phyloP scores from a whole-genome alignment of 2,113 vertebrate genomes.

The Tauraco erythrolophus region DNA sequence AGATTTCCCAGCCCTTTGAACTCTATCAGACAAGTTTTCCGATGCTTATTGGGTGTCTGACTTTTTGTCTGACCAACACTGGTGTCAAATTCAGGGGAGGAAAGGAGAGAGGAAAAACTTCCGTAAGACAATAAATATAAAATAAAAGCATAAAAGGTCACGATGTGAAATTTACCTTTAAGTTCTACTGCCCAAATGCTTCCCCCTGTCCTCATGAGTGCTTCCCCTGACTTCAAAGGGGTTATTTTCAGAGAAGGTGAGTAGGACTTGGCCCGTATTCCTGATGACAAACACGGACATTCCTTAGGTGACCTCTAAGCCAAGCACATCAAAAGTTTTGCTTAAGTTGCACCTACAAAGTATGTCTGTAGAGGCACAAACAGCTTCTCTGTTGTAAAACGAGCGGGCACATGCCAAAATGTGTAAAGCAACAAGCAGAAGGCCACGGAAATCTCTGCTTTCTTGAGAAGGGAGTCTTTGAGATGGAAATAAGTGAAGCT shows the following conservation, averaged over 20 bases:
- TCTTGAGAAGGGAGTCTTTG: not conserved
- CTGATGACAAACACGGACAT: not conserved
- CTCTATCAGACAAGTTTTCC: not conserved
- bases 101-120: not conserved
- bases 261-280: not conserved
- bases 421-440: not conserved
- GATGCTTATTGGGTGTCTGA: not conserved
- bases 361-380: not conserved
- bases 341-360: constrained; percentile 40
- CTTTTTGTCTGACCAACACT: not conserved
- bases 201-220: not conserved
- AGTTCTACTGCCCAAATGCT: not conserved
- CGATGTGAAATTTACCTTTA: not conserved
- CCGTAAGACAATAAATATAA: not conserved
- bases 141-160: not conserved
- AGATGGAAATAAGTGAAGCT: not conserved
- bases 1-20: not conserved
- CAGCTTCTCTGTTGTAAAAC: not conserved
- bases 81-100: not conserved
- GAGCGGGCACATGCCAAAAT: not conserved
- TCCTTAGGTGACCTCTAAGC: constrained; percentile 22
- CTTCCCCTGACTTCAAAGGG: not conserved
- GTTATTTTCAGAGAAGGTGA: not conserved
- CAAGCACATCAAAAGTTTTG: constrained; percentile 1
- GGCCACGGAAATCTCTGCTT: not conserved